phyloP scores from a whole-genome alignment of 2,888 invertebrate species.

The Mycalesis mineus region DNA sequence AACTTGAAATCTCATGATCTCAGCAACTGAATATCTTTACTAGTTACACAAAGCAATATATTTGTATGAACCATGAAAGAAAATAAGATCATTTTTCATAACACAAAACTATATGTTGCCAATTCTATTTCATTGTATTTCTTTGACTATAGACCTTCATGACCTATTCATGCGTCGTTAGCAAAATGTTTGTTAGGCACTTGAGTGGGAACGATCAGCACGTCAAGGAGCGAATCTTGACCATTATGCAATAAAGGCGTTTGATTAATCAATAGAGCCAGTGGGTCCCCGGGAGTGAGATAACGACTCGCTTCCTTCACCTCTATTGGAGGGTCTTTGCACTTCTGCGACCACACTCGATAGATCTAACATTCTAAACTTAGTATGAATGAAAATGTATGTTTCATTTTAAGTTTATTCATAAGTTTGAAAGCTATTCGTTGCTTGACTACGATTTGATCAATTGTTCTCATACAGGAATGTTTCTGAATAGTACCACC shows the following conservation, averaged over 20 bases:
- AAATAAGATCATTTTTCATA: too few species aligned
- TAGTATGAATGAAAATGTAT: too few species aligned
- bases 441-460: too few species aligned
- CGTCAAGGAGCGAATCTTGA: slow-evolving; percentile 22
- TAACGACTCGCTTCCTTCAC: slow-evolving; percentile 62
- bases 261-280: slow-evolving; percentile 74
- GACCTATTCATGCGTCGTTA: neutral
- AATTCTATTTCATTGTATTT: neutral
- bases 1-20: too few species aligned
- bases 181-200: neutral
- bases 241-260: slow-evolving; percentile 72
- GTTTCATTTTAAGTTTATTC: too few species aligned
- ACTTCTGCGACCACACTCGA: slow-evolving; percentile 15
- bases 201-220: slow-evolving; percentile 9
- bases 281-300: slow-evolving; percentile 57
- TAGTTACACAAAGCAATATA: too few species aligned
- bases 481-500: too few species aligned
- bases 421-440: too few species aligned
- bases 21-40: too few species aligned
- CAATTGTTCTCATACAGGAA: too few species aligned
- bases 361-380: neutral
- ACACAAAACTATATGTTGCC: neutral
- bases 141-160: neutral
- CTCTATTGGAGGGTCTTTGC: slow-evolving; percentile 33
- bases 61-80: too few species aligned